Base-by-base conservation (phyloP, 2,888 invertebrate species). In the Endotricha flammealis region DNA sequence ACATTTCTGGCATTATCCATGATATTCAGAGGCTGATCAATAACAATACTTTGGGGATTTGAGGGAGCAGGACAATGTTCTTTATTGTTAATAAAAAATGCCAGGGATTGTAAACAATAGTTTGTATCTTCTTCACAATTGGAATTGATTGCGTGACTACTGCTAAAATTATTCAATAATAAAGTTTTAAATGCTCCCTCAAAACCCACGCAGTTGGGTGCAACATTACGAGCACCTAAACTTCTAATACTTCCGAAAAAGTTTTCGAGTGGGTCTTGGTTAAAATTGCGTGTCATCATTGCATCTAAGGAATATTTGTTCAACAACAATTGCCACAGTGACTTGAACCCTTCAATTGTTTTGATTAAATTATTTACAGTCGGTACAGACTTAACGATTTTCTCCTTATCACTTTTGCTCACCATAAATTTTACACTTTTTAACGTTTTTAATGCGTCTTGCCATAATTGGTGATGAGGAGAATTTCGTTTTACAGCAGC, bases 181-280 rank as follows among this genome's bases (percentile, higher is more conserved):
- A 45, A 27, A 9, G 39, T 12, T 39, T 45, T 43, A 24, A 29
- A 40, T 3, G 44, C 42, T n/a, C 44, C 38, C 22, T 44, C 40
- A 32, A 47, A 41, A 9, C 27, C 30, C n/a, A 31, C 8, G 9
- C 27, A 29, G 20, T 44, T 34, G 5, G 46, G 43, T n/a, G 23
- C 7, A 3, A 23, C 9, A 23, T 23, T 23, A 6, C 23, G 4
- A n/a, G 5, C 23, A 3, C 23, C 23, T 4, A 12, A 48, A 34
- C 47, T 54, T 35, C 58, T 47, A 10, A 57, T 51, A 30, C 39
- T 51, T 8, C 54, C 55, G 39, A 57, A 57, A 31, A 57, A 53
- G 16, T 50, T 52, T 42, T 57, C 56, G 0, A 52, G 7, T 14
- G 52, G 50, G 39, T 55, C 52, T 36, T 56, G 55, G 27, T 54